These are phyloP conservation scores for Bombylius major DNA, from an alignment of 2,888 invertebrate species.

Conservation along the genomic window DNA sequence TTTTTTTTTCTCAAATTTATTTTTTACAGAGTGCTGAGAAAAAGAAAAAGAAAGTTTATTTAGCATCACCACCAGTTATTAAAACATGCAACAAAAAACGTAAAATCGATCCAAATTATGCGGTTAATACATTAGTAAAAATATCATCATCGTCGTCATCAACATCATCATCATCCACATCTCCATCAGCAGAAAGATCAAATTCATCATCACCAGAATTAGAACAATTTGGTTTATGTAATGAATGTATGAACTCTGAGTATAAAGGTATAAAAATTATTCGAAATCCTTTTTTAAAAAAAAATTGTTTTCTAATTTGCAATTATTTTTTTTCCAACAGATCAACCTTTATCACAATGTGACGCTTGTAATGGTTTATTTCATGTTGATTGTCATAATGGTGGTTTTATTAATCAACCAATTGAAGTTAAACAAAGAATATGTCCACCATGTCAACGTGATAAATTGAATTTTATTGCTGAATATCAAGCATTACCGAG, in stretches of 20 bases:
- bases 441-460: constrained; percentile 12
- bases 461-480: not conserved
- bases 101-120: constrained; percentile 16
- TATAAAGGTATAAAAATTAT: constrained; percentile 12
- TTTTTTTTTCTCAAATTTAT: constrained; percentile 1
- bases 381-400: constrained; percentile 22
- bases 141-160: constrained; percentile 16
- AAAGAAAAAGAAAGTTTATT: constrained; percentile 27
- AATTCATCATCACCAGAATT: constrained; percentile 22
- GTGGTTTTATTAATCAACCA: constrained; percentile 9
- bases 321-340: constrained; percentile 1
- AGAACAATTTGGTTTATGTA: constrained; percentile 19
- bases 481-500: not conserved
- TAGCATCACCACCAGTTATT: constrained; percentile 26
- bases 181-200: constrained; percentile 16
- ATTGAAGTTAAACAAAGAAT: constrained; percentile 5
- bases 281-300: not conserved
- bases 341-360: constrained; percentile 17
- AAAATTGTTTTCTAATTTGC: not conserved
- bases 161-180: constrained; percentile 20
- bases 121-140: constrained; percentile 6
- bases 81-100: constrained; percentile 16
- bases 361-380: constrained; percentile 20
- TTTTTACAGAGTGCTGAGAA: constrained; percentile 15
- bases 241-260: constrained; percentile 24